Conservation (phyloP, 2,888 invertebrate genomes). For the Melikaiella ostensackeni region DNA sequence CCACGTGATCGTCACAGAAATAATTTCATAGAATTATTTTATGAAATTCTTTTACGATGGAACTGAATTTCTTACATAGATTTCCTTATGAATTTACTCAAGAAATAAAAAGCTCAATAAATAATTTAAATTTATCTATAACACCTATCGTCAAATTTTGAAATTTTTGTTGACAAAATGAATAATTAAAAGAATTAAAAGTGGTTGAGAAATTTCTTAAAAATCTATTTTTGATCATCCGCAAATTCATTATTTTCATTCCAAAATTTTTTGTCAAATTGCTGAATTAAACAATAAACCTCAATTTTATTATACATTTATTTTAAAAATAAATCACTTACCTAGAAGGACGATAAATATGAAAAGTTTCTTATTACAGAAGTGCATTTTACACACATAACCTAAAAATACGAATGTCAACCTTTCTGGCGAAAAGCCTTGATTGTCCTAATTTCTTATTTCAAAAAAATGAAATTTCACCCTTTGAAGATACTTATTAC, state of each 20-base stretch:
- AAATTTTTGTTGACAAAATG: no score
- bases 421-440: background rate
- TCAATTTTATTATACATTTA: background rate
- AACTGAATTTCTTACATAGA: background rate
- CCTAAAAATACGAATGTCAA: slow-evolving; percentile 38
- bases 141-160: no score
- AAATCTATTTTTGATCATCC: background rate
- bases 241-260: background rate
- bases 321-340: slow-evolving; percentile 22
- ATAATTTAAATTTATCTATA: background rate
- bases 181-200: no score
- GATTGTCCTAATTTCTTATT: background rate
- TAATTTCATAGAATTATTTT: no score
- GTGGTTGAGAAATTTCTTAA: no score
- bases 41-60: background rate
- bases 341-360: slow-evolving; percentile 44
- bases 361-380: slow-evolving; percentile 38
- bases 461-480: background rate
- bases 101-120: background rate
- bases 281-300: background rate
- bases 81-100: no score
- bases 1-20: no score
- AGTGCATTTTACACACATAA: slow-evolving; percentile 46
- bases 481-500: background rate
- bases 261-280: background rate